Conservation (phyloP, 2,888 invertebrate species). For the Hemicrepidius hirtus region DNA sequence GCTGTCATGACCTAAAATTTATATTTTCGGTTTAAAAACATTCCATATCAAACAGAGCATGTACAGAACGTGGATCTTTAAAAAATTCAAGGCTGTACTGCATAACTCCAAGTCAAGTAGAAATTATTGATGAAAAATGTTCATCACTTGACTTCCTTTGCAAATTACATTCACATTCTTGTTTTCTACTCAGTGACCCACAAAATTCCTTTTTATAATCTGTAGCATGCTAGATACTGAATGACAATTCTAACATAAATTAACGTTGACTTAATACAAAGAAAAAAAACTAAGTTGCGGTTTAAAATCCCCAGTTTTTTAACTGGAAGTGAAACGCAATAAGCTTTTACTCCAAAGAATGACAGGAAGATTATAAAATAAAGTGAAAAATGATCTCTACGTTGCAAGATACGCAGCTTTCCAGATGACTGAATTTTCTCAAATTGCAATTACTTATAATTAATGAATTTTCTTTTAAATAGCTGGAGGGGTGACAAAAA, state of each 20-base stretch:
- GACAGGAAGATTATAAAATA: conserved; percentile 13
- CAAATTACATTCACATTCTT: conserved; percentile 9
- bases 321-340: conserved; percentile 4
- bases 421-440: conserved; percentile 14
- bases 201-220: conserved; percentile 11
- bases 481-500: conserved; percentile 3
- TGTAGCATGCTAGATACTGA: background rate
- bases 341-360: conserved; percentile 13
- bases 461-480: conserved; percentile 19
- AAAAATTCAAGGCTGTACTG: no score
- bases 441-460: conserved; percentile 25
- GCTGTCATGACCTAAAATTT: no score
- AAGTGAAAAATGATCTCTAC: conserved; percentile 20
- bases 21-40: no score
- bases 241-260: conserved; percentile 4
- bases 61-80: no score
- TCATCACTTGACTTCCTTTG: background rate
- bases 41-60: no score
- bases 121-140: conserved; percentile 22
- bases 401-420: conserved; percentile 1
- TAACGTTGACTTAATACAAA: background rate
- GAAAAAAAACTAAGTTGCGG: background rate
- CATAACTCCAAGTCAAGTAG: background rate
- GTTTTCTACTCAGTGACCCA: conserved; percentile 9
- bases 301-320: background rate